phyloP scores from a whole-genome alignment of 2,113 vertebrate species.

The Chrysochloris asiatica region DNA sequence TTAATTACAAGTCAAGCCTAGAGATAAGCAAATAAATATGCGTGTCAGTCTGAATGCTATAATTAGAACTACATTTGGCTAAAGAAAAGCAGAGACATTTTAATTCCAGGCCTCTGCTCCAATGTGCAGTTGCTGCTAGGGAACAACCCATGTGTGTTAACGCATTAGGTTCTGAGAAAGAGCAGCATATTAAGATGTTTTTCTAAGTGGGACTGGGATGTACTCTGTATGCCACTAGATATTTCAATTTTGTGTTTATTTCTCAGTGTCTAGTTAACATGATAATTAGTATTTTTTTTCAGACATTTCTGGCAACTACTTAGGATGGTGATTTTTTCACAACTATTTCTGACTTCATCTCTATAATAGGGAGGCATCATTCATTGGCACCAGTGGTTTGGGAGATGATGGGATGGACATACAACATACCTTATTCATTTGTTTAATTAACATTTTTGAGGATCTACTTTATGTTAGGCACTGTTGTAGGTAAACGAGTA shows the following conservation, averaged over 20 bases:
- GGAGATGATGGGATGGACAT: neutral
- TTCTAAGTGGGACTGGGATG: neutral
- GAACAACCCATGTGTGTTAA: neutral
- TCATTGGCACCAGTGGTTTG: accelerated
- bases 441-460: neutral
- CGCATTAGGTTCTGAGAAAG: neutral
- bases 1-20: constrained; percentile 21
- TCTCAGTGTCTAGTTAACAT: neutral
- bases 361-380: neutral
- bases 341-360: neutral
- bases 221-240: accelerated
- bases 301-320: neutral
- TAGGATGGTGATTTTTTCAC: neutral
- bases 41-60: constrained; percentile 34
- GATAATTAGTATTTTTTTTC: neutral
- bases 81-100: constrained; percentile 25
- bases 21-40: constrained; percentile 62
- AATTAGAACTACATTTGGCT: constrained; percentile 58
- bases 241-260: neutral
- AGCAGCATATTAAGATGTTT: accelerated
- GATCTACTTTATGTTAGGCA: accelerated
- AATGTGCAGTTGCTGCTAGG: constrained; percentile 13
- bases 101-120: constrained; percentile 59
- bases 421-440: neutral
- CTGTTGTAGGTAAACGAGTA: neutral